Percentiles rank a stretch among this genome's conserved stretches.
phyloP scores from a whole-genome alignment of 1,140 invertebrate species.

The Ceratitis capitata region DNA sequence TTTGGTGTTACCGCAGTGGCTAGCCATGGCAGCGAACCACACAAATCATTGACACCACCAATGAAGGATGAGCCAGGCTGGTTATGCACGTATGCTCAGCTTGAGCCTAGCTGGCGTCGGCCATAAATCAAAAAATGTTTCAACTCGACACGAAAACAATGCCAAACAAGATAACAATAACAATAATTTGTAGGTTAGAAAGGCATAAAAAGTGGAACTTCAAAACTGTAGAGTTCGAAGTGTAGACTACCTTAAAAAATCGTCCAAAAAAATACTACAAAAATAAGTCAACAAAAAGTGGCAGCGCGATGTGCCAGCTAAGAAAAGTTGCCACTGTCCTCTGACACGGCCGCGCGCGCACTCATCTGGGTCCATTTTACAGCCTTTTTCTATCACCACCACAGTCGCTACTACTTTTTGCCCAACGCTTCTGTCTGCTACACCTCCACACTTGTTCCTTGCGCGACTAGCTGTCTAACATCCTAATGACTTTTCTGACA shows the following conservation, averaged over 20 bases:
- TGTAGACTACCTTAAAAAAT: not conserved
- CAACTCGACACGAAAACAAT: slow-evolving; percentile 16
- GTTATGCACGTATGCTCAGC: not conserved
- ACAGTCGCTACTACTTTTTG: not conserved
- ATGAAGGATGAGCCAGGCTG: not conserved
- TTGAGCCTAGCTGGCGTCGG: not conserved
- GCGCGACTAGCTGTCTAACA: not conserved
- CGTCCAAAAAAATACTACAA: not conserved
- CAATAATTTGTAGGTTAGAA: slow-evolving; percentile 18
- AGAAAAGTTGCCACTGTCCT: too few relatives aligned
- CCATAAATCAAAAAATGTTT: slow-evolving; percentile 28
- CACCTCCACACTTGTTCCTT: not conserved
- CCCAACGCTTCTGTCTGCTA: not conserved
- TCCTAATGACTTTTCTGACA: slow-evolving; percentile 39
- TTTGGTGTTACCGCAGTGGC: not conserved
- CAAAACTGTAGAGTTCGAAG: not conserved
- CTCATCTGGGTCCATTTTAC: too few relatives aligned
- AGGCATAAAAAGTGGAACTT: not conserved
- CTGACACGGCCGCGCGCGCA: not conserved
- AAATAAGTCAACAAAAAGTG: not conserved
- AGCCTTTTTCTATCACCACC: not conserved
- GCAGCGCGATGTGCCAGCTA: not conserved
- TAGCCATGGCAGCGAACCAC: not conserved
- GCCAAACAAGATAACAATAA: slow-evolving; percentile 35
- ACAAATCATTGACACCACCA: not conserved